Percentiles rank a stretch among this genome's conserved stretches.
These are phyloP conservation scores for Petrosia ficiformis DNA, from an alignment of 37 sponge, comb jelly and placozoan genomes.

Conservation along the genomic window DNA sequence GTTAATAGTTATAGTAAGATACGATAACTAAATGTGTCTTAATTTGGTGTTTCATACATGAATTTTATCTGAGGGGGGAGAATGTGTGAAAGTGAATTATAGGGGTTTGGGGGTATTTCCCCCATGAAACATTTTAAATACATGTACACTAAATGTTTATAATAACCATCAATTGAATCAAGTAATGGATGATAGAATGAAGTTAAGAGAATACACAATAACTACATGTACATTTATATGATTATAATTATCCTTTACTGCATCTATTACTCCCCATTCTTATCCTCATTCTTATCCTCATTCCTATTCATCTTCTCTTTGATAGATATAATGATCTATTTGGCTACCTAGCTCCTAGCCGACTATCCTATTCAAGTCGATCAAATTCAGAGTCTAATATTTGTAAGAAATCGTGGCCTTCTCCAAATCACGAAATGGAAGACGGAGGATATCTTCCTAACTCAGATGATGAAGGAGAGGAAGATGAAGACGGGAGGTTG, in stretches of 20 bases:
- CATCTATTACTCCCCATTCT: background rate
- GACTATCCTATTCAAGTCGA: constrained; percentile 8
- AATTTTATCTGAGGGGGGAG: no score
- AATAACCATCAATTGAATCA: no score
- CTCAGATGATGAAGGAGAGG: background rate
- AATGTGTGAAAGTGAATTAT: no score
- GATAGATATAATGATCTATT: constrained; percentile 62
- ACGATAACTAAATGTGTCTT: no score
- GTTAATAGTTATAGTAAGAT: no score
- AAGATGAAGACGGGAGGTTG: background rate
- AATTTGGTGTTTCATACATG: no score
- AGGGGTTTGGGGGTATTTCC: no score
- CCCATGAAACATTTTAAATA: no score
- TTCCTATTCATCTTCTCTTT: background rate
- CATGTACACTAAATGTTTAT: no score
- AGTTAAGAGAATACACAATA: no score
- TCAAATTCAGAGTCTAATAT: constrained; percentile 72
- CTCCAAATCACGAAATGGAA: background rate
- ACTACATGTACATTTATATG: background rate
- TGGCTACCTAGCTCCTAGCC: constrained; percentile 54
- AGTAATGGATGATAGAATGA: no score
- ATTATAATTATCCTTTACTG: background rate
- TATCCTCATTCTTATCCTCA: no score
- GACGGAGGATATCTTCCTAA: background rate
- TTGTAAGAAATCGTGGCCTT: background rate